phyloP scores from a whole-genome alignment of 2,888 invertebrate species.

The Tribolium freemani region DNA sequence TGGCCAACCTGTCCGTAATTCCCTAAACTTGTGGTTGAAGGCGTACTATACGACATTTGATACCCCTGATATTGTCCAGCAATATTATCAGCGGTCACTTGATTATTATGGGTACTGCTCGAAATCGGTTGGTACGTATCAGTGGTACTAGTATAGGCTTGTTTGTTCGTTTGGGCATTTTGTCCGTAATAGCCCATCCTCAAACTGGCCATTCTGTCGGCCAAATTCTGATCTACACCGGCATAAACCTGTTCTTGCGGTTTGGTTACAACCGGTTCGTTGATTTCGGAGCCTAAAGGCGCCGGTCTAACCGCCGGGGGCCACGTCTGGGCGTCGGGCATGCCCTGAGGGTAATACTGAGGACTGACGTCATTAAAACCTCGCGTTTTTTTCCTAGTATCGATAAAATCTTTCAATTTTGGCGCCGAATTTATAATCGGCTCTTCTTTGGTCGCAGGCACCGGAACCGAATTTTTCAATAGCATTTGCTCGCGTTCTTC shows the following conservation, averaged over 20 bases:
- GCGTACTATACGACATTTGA: not conserved
- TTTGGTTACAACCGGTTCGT: slow-evolving; percentile 53
- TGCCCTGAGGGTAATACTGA: slow-evolving; percentile 25
- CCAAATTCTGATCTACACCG: not conserved
- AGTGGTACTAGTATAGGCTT: slow-evolving; percentile 52
- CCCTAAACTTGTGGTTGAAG: not conserved
- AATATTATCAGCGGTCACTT: not conserved
- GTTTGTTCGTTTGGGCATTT: not conserved
- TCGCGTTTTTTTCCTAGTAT: slow-evolving; percentile 74
- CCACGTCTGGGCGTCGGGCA: slow-evolving; percentile 68
- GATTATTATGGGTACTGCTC: slow-evolving; percentile 43
- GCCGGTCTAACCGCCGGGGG: slow-evolving; percentile 78
- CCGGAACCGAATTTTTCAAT: slow-evolving; percentile 50
- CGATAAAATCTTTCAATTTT: slow-evolving; percentile 91
- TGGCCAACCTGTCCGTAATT: not conserved
- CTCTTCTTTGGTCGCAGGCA: slow-evolving; percentile 45
- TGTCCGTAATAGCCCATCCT: slow-evolving; percentile 2
- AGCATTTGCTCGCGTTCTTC: slow-evolving; percentile 89
- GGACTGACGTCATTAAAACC: not conserved
- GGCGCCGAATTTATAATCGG: slow-evolving; percentile 68
- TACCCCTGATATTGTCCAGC: not conserved
- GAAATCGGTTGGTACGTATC: slow-evolving; percentile 55
- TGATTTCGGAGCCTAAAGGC: slow-evolving; percentile 80
- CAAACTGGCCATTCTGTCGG: slow-evolving; percentile 17
- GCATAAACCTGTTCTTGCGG: slow-evolving; percentile 7